These are phyloP conservation scores for Drosophila asahinai DNA, from an alignment of 1,140 invertebrate species.

Conservation along the genomic window DNA sequence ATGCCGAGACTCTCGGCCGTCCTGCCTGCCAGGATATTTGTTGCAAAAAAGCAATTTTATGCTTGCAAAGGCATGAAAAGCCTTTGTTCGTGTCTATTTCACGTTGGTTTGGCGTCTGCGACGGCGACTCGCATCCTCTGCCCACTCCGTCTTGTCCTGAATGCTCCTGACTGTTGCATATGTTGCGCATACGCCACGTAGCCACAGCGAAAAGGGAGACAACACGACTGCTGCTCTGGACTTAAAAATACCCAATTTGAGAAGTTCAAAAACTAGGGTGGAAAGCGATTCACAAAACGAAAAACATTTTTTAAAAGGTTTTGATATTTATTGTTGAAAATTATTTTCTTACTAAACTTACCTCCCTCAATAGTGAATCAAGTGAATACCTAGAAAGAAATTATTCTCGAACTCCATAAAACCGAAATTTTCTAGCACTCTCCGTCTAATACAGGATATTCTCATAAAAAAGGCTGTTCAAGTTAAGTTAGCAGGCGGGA, in stretches of 20 bases:
- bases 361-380: too few species aligned
- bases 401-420: not conserved
- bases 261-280: not conserved
- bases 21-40: constrained; percentile 72
- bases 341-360: too few species aligned
- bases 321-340: too few species aligned
- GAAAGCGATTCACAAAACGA: not conserved
- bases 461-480: constrained; percentile 68
- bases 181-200: constrained; percentile 77
- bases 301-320: too few species aligned
- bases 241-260: constrained; percentile 20
- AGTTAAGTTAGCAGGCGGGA: constrained; percentile 77
- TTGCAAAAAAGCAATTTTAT: constrained; percentile 85
- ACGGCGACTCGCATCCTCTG: constrained; percentile 40
- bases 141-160: constrained; percentile 12
- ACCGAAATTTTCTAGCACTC: constrained; percentile 23
- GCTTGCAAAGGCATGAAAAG: constrained; percentile 85
- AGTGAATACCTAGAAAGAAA: too few species aligned
- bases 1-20: constrained; percentile 49
- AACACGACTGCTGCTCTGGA: constrained; percentile 6
- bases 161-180: constrained; percentile 62
- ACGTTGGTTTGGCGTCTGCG: constrained; percentile 82
- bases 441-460: constrained; percentile 13
- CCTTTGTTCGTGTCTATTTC: constrained; percentile 85
- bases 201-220: constrained; percentile 38